Conservation (phyloP, 2,113 vertebrate genomes). For the Poeciliopsis prolifica region DNA sequence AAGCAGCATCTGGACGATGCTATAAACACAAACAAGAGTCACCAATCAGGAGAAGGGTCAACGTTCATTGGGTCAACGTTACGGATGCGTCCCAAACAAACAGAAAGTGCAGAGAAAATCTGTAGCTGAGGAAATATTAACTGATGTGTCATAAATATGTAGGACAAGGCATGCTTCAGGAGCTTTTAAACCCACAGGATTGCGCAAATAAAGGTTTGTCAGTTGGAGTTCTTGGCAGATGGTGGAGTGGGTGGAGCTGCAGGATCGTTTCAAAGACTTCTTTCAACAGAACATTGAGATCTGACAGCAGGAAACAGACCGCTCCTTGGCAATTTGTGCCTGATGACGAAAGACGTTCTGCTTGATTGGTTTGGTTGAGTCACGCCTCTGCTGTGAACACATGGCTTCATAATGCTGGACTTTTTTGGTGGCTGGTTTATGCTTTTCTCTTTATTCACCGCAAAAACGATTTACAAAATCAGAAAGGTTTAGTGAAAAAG, state of each 20-base stretch:
- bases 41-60: neutral
- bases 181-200: neutral
- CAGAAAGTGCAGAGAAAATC: neutral
- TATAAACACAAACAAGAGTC: neutral
- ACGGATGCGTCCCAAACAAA: neutral
- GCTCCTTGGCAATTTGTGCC: neutral
- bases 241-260: neutral
- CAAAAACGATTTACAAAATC: neutral
- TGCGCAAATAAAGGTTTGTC: neutral
- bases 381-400: neutral
- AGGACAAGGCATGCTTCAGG: neutral
- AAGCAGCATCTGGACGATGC: neutral
- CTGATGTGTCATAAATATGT: neutral
- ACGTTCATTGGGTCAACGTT: neutral
- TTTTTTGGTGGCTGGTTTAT: neutral
- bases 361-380: neutral
- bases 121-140: neutral
- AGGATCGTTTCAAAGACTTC: slow-evolving; percentile 2
- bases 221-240: neutral
- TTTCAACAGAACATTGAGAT: slow-evolving; percentile 21
- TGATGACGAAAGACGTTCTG: neutral
- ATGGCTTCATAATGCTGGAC: neutral
- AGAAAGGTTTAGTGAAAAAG: neutral
- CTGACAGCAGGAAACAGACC: slow-evolving; percentile 23
- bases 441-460: neutral